Evolutionary conservation across 1,140 invertebrate species (phyloP).

Genomic region (Drosophila pruinosa): DNA sequence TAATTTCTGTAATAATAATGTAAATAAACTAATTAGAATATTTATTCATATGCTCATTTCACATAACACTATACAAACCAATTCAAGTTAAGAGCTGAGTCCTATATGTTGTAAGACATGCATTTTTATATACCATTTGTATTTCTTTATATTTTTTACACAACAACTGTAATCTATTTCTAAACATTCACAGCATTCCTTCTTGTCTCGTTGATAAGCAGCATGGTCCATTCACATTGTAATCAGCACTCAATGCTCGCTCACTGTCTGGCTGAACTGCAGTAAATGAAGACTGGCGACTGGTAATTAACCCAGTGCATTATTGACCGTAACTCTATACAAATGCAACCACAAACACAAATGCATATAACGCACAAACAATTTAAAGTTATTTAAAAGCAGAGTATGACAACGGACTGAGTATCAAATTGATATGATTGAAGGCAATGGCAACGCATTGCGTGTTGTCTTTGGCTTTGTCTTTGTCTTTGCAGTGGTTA

Average conservation of each 20-base stretch:
- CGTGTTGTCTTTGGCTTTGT: conserved; percentile 33
- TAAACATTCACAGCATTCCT: not conserved
- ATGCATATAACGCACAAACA: conserved; percentile 30
- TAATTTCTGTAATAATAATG: no score
- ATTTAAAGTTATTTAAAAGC: conserved; percentile 56
- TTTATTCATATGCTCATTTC: no score
- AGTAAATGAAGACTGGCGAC: conserved; percentile 59
- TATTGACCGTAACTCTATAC: conserved; percentile 56
- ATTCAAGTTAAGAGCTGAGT: no score
- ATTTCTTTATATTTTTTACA: not conserved
- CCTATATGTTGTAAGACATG: no score
- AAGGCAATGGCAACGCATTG: conserved; percentile 31
- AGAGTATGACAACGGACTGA: conserved; percentile 7
- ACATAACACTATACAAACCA: no score
- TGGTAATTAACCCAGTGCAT: conserved; percentile 75
- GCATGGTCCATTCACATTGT: conserved; percentile 15
- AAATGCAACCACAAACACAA: conserved; percentile 17
- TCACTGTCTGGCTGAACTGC: not conserved
- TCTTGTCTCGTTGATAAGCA: conserved; percentile 7
- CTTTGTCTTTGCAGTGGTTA: conserved; percentile 19
- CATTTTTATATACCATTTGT: no score
- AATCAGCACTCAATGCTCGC: conserved; percentile 33
- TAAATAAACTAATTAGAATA: no score
- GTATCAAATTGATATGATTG: conserved; percentile 75
- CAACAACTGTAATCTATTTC: not conserved